Conservation (phyloP, 2,888 invertebrate species). For the Drosophila phalerata region DNA sequence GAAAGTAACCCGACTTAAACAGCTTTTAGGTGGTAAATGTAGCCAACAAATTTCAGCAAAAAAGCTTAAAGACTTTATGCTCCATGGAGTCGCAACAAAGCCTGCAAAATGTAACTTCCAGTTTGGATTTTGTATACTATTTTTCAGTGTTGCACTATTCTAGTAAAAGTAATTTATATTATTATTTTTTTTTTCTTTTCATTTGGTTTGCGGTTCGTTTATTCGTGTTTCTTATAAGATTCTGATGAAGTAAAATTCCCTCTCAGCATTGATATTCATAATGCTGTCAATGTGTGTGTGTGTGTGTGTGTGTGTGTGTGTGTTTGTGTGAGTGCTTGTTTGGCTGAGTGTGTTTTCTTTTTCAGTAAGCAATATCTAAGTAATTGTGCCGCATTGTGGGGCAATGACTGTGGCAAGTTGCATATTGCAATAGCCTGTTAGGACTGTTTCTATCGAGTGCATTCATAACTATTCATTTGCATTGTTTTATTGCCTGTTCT, state of each 20-base stretch:
- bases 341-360: constrained; percentile 1
- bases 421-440: constrained; percentile 20
- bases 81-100: constrained; percentile 1
- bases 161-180: constrained; percentile 17
- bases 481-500: constrained; percentile 42
- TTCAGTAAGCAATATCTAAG: constrained; percentile 10
- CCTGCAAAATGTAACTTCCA: neutral
- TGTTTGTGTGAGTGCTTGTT: too few relatives aligned
- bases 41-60: constrained; percentile 3
- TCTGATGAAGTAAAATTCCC: neutral
- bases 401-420: constrained; percentile 11
- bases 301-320: neutral
- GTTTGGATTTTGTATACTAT: neutral
- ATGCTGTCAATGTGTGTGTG: constrained; percentile 1
- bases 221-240: neutral
- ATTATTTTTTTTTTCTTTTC: neutral
- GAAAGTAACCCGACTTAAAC: neutral
- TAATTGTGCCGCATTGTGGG: neutral
- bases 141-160: constrained; percentile 12
- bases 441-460: constrained; percentile 26
- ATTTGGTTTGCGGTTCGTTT: neutral
- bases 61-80: constrained; percentile 10
- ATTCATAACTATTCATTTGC: constrained; percentile 56
- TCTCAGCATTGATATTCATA: constrained; percentile 4
- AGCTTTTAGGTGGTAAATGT: constrained; percentile 2